These are phyloP conservation scores for Synergus japonicus DNA, from an alignment of 2,888 invertebrate genomes.

Conservation along the genomic window DNA sequence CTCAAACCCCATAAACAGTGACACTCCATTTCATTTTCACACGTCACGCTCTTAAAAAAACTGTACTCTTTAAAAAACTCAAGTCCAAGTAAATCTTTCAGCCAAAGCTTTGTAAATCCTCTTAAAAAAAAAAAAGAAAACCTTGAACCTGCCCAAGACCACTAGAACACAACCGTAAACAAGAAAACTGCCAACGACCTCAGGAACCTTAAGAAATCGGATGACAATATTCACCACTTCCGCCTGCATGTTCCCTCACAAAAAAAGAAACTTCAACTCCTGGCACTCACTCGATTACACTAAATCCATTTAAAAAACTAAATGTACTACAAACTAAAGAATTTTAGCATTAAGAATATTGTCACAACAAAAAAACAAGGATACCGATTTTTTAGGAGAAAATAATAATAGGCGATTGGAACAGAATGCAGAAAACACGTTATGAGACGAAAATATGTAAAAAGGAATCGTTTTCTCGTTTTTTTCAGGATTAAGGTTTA, in stretches of 20 bases:
- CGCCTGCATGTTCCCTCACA: slow-evolving; percentile 3
- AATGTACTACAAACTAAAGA: not conserved
- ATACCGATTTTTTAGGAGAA: not conserved
- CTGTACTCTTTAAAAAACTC: not conserved
- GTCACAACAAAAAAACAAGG: not conserved
- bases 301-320: not conserved
- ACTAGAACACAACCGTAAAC: slow-evolving; percentile 1
- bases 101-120: not conserved
- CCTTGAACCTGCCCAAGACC: not conserved
- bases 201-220: slow-evolving; percentile 17
- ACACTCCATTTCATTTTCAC: slow-evolving; percentile 44
- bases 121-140: not conserved
- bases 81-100: not conserved
- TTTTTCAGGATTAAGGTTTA: not conserved
- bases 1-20: slow-evolving; percentile 55
- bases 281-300: slow-evolving; percentile 34
- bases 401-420: not conserved
- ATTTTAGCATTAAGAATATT: not conserved
- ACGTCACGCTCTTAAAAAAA: slow-evolving; percentile 7
- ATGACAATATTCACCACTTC: slow-evolving; percentile 29
- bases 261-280: slow-evolving; percentile 30
- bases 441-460: not conserved
- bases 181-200: slow-evolving; percentile 29
- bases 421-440: not conserved
- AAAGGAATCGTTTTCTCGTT: not conserved